Evolutionary conservation across 1,140 invertebrate genomes (phyloP).

Genomic region (Venturia canescens): DNA sequence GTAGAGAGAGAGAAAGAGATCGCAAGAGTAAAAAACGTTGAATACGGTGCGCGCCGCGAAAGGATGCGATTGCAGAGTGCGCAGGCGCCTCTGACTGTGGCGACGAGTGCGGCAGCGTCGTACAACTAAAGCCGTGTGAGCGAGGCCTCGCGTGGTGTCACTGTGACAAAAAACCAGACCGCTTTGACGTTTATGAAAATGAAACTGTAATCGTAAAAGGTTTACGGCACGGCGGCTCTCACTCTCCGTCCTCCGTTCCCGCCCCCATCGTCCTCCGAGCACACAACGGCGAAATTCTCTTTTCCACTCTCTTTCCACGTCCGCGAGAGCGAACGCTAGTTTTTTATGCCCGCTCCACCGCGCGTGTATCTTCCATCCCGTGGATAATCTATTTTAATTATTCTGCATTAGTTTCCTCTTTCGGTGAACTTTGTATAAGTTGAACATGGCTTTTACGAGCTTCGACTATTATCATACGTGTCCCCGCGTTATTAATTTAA

Average conservation of each 20-base stretch:
- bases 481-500: no score
- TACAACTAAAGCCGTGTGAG: slow-evolving; percentile 34
- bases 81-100: slow-evolving; percentile 40
- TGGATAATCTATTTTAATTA: no score
- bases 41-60: slow-evolving; percentile 4
- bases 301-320: neutral
- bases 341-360: neutral
- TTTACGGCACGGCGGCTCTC: slow-evolving; percentile 66
- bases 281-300: slow-evolving; percentile 8
- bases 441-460: neutral
- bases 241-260: slow-evolving; percentile 43
- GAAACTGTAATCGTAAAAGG: slow-evolving; percentile 77
- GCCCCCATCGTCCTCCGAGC: neutral
- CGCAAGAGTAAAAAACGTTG: slow-evolving; percentile 39
- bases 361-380: neutral
- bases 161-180: slow-evolving; percentile 67
- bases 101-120: slow-evolving; percentile 52
- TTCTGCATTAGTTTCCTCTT: slow-evolving; percentile 10
- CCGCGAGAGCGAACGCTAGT: neutral
- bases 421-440: slow-evolving; percentile 9
- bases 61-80: slow-evolving; percentile 15
- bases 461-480: no score
- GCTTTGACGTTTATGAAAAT: slow-evolving; percentile 77
- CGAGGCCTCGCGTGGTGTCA: neutral
- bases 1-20: slow-evolving; percentile 7